Base-by-base conservation (phyloP, 1,140 invertebrate species). In the Lepeophtheirus salmonis region DNA sequence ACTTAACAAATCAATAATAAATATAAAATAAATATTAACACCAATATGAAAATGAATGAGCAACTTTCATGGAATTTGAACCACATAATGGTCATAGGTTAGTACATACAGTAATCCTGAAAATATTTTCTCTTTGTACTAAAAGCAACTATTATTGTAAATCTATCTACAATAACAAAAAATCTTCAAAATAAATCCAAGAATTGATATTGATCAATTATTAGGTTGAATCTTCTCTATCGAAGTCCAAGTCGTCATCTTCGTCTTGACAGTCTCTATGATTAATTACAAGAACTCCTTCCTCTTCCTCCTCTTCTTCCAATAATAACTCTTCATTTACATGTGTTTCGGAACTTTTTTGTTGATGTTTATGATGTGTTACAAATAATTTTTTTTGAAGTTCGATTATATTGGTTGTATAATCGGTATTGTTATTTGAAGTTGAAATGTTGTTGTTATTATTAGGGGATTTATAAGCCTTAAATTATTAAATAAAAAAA, bases 241-340 rank as follows among this genome's bases (percentile, higher is more conserved):
- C 52, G 16, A 22, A 54, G 14, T 54, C 52, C 16, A 20, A 17
- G 16, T 54, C 52, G n/a, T 54, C 52, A 14, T 17, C 17, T 20
- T 22, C 23, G 21, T 17, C 52, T 16, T 54, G 17, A 22, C n/a
- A 20, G 18, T 54, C 52, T 14, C 52, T 17, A 22, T 54, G 52
- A 22, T 54, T 54, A 20, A 54, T 54, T 14, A 54, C 52, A n/a
- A 54, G 23, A 54, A 54, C 52, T n/a, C 52, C 17, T 14, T 54
- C 52, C n/a, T 54, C 52, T 22, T 54, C 52, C n/a, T 54, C 52
- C 16, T 54, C 52, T 50, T 17, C 49, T n/a, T n/a, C 49, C 49
- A 50, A 50, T 50, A 17, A 20, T 17, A 20, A 20, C 20, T 18
- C 16, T 17, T 18, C 49, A n/a, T 50, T n/a, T 50, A 50, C 10